phyloP scores from a whole-genome alignment of 2,888 invertebrate genomes.

The Paralinhomoeus sp. region DNA sequence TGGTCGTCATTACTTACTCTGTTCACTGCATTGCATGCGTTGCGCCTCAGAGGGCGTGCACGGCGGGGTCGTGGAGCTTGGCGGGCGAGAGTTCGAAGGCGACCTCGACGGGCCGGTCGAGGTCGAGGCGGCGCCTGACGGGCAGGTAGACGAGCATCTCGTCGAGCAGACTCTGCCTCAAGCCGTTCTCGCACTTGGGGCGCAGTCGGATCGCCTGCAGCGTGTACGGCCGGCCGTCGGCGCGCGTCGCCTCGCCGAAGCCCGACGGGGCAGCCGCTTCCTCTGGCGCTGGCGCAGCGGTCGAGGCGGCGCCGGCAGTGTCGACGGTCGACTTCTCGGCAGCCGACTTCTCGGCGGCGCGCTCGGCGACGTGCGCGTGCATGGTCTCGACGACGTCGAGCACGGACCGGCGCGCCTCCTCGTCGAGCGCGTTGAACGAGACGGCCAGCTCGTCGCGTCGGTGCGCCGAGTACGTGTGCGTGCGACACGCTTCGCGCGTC shows the following conservation, averaged over 20 bases:
- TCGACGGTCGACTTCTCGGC: neutral
- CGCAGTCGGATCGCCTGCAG: neutral
- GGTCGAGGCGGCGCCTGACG: neutral
- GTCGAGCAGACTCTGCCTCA: neutral
- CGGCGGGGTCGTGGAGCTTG: neutral
- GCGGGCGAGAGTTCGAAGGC: neutral
- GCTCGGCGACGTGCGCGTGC: too few species aligned
- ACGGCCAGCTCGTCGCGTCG: neutral
- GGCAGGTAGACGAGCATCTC: neutral
- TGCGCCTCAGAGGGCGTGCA: neutral
- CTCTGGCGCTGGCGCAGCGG: neutral
- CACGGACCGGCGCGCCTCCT: too few species aligned
- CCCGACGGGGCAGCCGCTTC: neutral
- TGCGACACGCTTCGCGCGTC: constrained; percentile 21
- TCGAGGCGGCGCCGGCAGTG: neutral
- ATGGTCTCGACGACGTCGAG: too few species aligned
- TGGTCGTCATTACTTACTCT: neutral
- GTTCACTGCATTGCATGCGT: neutral
- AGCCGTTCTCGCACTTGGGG: neutral
- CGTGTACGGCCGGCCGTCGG: neutral
- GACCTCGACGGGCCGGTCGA: neutral
- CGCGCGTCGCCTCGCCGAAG: too few species aligned
- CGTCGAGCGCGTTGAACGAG: neutral
- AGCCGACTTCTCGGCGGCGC: too few species aligned
- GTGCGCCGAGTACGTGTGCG: constrained; percentile 23